Conservation (phyloP, 2,797 vertebrate species). For the Myripristis murdjan region DNA sequence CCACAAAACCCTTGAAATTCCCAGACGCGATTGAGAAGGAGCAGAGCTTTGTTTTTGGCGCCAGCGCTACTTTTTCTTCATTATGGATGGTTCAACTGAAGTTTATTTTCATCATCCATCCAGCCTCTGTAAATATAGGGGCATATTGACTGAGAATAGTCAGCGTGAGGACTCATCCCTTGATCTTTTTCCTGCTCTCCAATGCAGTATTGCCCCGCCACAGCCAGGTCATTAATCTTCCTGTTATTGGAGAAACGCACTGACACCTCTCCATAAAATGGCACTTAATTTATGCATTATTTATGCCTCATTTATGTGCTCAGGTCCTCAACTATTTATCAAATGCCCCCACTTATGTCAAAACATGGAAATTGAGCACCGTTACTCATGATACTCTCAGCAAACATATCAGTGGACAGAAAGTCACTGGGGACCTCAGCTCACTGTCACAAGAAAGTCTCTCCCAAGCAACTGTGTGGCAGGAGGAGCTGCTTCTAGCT, state of each 20-base stretch:
- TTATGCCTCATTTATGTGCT: conserved; percentile 84
- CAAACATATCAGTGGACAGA: conserved; percentile 77
- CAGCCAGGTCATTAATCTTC: conserved; percentile 80
- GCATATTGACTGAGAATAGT: conserved; percentile 79
- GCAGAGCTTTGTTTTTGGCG: conserved; percentile 2
- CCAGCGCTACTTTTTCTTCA: conserved; percentile 39
- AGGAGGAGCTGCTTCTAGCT: conserved; percentile 35
- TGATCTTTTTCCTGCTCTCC: conserved; percentile 64
- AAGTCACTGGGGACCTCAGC: conserved; percentile 65
- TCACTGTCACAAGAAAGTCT: conserved; percentile 70
- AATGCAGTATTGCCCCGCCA: conserved; percentile 58
- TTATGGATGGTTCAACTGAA: conserved; percentile 58
- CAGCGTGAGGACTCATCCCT: conserved; percentile 72
- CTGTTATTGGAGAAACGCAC: conserved; percentile 80
- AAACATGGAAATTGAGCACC: conserved; percentile 80
- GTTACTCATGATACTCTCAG: conserved; percentile 71
- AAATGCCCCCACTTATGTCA: conserved; percentile 79
- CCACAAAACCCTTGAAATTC: too few species aligned
- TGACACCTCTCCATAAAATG: conserved; percentile 83
- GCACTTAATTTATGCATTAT: conserved; percentile 85
- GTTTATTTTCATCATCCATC: conserved; percentile 72
- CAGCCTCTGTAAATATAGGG: conserved; percentile 68
- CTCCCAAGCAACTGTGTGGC: conserved; percentile 26
- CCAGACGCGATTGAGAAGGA: too few species aligned
- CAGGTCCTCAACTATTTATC: conserved; percentile 81